These are phyloP conservation scores for Montipora efflorescens DNA, from an alignment of 64 coral and sea anemone genomes.

Conservation along the genomic window DNA sequence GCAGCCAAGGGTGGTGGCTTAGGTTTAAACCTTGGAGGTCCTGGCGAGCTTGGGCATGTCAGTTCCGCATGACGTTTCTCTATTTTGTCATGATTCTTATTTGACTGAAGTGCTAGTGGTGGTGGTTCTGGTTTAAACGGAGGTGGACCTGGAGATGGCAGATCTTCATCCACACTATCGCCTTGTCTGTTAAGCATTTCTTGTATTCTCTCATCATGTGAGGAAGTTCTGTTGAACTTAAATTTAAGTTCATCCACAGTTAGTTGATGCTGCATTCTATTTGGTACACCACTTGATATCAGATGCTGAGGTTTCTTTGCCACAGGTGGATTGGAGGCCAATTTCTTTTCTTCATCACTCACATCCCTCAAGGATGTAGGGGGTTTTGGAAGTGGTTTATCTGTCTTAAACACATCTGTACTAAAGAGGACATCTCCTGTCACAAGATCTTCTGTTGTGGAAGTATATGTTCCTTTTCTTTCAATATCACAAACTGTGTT, in stretches of 20 bases:
- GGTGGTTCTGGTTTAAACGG: constrained; percentile 20
- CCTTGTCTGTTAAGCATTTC: too few species aligned
- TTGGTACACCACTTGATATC: not conserved
- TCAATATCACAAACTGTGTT: not conserved
- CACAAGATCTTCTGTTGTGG: not conserved
- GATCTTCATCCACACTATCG: not conserved
- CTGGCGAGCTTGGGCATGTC: not conserved
- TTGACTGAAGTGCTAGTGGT: not conserved
- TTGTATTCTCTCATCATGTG: not conserved
- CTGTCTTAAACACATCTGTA: not conserved
- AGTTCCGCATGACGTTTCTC: not conserved
- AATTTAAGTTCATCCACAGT: constrained; percentile 14
- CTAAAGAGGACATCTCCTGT: not conserved
- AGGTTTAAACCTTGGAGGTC: constrained; percentile 29
- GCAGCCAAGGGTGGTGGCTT: constrained; percentile 13
- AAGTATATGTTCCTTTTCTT: not conserved
- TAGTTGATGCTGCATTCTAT: not conserved
- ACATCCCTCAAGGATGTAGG: not conserved
- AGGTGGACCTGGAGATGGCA: constrained; percentile 16
- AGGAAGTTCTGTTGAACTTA: constrained; percentile 17
- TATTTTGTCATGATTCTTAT: not conserved
- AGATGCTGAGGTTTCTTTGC: constrained; percentile 59
- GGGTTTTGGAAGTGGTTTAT: constrained; percentile 21
- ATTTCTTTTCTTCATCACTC: not conserved
- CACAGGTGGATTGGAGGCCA: constrained; percentile 52